These are phyloP conservation scores for Dysmachus trigonus DNA, from an alignment of 2,888 invertebrate genomes.

Conservation along the genomic window DNA sequence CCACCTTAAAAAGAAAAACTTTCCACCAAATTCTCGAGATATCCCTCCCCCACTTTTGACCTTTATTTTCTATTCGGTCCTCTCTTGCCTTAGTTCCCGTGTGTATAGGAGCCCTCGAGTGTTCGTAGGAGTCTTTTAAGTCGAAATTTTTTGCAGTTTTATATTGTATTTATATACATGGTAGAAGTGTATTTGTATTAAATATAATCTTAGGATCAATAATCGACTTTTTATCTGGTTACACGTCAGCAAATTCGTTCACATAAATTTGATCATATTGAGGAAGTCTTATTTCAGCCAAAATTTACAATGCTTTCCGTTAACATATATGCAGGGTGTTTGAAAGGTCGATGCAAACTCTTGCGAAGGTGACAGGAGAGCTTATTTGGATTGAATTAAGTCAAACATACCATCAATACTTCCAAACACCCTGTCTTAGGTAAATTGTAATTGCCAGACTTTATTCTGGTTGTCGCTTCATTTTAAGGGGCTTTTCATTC, in stretches of 20 bases:
- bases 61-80: background rate
- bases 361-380: too few species aligned
- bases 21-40: background rate
- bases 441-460: too few species aligned
- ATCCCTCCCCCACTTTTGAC: background rate
- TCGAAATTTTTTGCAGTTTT: constrained; percentile 28
- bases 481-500: too few species aligned
- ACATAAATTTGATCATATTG: background rate
- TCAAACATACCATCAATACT: too few species aligned
- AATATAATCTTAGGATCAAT: constrained; percentile 25
- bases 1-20: background rate
- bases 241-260: background rate
- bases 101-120: background rate
- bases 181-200: constrained; percentile 44
- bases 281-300: background rate
- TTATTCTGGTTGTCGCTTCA: too few species aligned
- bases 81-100: background rate
- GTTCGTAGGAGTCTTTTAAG: constrained; percentile 14
- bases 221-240: background rate
- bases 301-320: background rate
- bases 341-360: too few species aligned
- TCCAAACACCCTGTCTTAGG: too few species aligned
- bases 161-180: constrained; percentile 44
- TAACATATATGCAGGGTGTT: background rate
- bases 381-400: too few species aligned